Evolutionary conservation across 1,140 invertebrate species (phyloP).

Genomic region (Magallana angulata): DNA sequence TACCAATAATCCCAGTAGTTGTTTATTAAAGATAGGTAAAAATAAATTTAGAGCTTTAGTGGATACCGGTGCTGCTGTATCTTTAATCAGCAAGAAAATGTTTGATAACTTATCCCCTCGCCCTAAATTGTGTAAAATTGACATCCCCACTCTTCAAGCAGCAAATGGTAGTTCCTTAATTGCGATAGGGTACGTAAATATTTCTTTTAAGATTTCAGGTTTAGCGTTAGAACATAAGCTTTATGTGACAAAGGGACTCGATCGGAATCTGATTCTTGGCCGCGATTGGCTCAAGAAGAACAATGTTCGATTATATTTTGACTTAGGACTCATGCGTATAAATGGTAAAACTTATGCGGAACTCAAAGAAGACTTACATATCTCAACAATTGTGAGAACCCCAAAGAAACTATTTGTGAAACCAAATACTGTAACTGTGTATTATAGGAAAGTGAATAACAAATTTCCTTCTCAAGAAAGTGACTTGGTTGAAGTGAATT

Average conservation of each 20-base stretch:
- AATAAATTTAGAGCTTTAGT: slow-evolving; percentile 42
- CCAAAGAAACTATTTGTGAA: neutral
- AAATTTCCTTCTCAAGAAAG: neutral
- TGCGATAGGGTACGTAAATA: neutral
- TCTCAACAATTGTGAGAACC: slow-evolving; percentile 25
- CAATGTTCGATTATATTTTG: slow-evolving; percentile 42
- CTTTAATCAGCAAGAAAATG: slow-evolving; percentile 39
- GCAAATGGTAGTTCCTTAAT: neutral
- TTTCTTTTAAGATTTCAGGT: slow-evolving; percentile 49
- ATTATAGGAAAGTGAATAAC: neutral
- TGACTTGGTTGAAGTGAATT: neutral
- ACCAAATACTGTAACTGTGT: slow-evolving; percentile 47
- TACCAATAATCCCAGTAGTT: slow-evolving; percentile 34
- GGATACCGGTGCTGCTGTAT: slow-evolving; percentile 45
- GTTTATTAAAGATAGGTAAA: slow-evolving; percentile 50
- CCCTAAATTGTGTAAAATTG: slow-evolving; percentile 20
- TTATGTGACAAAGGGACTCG: neutral
- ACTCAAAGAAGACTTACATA: slow-evolving; percentile 56
- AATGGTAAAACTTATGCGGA: slow-evolving; percentile 45
- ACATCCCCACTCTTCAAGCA: slow-evolving; percentile 41
- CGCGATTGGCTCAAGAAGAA: slow-evolving; percentile 38
- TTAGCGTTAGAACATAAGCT: neutral
- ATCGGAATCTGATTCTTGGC: slow-evolving; percentile 48
- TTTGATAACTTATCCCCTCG: slow-evolving; percentile 41
- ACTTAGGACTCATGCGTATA: slow-evolving; percentile 38